Base-by-base conservation (phyloP, 1,140 invertebrate genomes). In the Hylyphantes graminicola region DNA sequence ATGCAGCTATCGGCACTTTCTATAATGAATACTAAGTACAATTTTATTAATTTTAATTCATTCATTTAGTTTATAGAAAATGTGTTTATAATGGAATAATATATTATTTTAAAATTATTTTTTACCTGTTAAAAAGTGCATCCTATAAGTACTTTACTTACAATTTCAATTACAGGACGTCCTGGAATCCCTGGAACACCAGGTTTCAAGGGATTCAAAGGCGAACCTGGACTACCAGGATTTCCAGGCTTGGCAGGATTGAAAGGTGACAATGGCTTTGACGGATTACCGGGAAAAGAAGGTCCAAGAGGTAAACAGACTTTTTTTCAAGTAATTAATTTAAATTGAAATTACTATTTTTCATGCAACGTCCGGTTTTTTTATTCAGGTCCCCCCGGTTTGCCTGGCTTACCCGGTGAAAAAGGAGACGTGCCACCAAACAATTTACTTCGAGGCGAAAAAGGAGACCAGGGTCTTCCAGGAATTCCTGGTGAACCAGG, bases 241-340 rank as follows among this genome's bases (percentile, higher is more conserved):
- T 72, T 85, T 15, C 87, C 91, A n/a, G 93, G 93, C 7, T 17
- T 61, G 15, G 7, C 53, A 61, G 82, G 82, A 2, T 87, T 89
- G 11, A 87, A 91, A 48, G 94, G 94, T 7, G 92, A 93, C 87
- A 87, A 90, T 35, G 94, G 95, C 53, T 92, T 93, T 86, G 94
- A 95, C 87, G 94, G 95, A 1, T 91, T 93, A 84, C 92, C 74
- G 54, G 79, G 77, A 50, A n/a, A 15, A 21, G 59, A 85, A 74
- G 85, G 85, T 7, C 75, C 65, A 51, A 48, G 61, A 74, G 86
- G 86, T 82, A 64, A 17, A 19, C 0, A 13, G 4, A 19, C 35
- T 2, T 13, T 17, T 51, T 64, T 77, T 17, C 12, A 12, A 15
- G 11, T 19, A 59, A 59, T 59, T 59, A 59, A 59, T 59, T 19